A percentile compares a stretch with the other conserved stretches of the same genome.
These are phyloP conservation scores for Drosophila pseudoananassae DNA, from an alignment of 1,140 invertebrate genomes.

Conservation along the genomic window DNA sequence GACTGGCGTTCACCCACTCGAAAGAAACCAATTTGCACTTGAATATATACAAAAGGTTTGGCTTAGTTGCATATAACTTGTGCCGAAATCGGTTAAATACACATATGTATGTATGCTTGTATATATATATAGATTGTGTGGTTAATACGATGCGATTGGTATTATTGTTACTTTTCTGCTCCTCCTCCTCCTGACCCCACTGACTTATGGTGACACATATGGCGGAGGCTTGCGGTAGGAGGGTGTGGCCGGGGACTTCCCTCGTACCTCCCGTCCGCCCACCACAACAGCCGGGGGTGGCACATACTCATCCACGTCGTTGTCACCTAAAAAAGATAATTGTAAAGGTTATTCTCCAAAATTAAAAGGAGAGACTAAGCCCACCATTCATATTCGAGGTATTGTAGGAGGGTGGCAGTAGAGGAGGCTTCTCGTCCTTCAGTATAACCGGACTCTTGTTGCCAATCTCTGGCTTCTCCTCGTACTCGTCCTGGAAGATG, in stretches of 20 bases:
- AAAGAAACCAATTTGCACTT: constrained; percentile 51
- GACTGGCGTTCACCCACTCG: constrained; percentile 15
- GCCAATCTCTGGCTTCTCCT: constrained; percentile 93
- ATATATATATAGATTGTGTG: constrained; percentile 47
- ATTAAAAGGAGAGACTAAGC: not conserved
- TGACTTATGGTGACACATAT: constrained; percentile 94
- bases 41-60: constrained; percentile 51
- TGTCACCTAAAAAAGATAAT: constrained; percentile 54
- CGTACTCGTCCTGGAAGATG: constrained; percentile 97
- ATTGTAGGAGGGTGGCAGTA: constrained; percentile 87
- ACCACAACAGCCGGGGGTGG: constrained; percentile 92
- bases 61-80: constrained; percentile 53
- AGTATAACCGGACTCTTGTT: constrained; percentile 96
- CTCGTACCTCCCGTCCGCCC: constrained; percentile 87
- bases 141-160: constrained; percentile 64
- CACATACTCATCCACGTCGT: constrained; percentile 89
- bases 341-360: not conserved
- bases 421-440: constrained; percentile 95
- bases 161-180: constrained; percentile 62
- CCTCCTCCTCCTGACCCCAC: constrained; percentile 29
- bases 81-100: constrained; percentile 43
- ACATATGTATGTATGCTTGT: constrained; percentile 18
- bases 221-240: constrained; percentile 95
- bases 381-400: constrained; percentile 80
- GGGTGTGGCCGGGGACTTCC: constrained; percentile 88